Base-by-base conservation (phyloP, 2,113 vertebrate genomes). In the Planiliza haematocheilus region DNA sequence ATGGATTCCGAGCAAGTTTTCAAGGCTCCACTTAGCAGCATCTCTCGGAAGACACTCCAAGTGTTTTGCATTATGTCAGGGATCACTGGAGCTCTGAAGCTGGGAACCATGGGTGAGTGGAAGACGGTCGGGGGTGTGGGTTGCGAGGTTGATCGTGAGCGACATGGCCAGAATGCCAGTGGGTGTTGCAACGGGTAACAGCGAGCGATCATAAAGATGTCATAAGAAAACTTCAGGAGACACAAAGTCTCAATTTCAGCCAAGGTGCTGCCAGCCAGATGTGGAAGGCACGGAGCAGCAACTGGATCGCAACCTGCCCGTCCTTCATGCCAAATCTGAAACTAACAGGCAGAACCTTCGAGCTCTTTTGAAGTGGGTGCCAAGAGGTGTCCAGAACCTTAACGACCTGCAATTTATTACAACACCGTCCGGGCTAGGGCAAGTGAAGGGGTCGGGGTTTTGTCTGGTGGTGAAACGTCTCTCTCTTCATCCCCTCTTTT, bases 141-240 rank as follows among this genome's bases (percentile, higher is more conserved):
- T 48, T 76, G 63, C 39, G 49, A 63, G 74, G 63, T 82, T 86
- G 62, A 84, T 18, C 59, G 71, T 55, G 49, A 58, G 81, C 73
- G 74, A 82, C 55, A 50, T 7, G 42, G 18, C 63, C 49, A 7
- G 48, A 62, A 65, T 34, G 20, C 43, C 43, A 24, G 55, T 65
- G 81, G 76, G 72, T 73, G 80, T 74, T 50, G 62, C 30, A 58
- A 80, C 59, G 70, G 79, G 62, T 84, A 86, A 88, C 79, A 66
- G 88, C 72, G 67, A 89, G 89, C 45, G 77, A 91, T 94, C 92
- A 94, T 94, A 93, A 95, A 95, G 93, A 93, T 92, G 91, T 94
- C 93, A 94, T 70, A 82, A 67, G 80, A 82, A 89, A 91, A 92
- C 88, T 84, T 91, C 86, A 86, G 85, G 90, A 93, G 91, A 93